Evolutionary conservation across 2,113 vertebrate genomes (phyloP).

Genomic region (Tetraodon nigroviridis): DNA sequence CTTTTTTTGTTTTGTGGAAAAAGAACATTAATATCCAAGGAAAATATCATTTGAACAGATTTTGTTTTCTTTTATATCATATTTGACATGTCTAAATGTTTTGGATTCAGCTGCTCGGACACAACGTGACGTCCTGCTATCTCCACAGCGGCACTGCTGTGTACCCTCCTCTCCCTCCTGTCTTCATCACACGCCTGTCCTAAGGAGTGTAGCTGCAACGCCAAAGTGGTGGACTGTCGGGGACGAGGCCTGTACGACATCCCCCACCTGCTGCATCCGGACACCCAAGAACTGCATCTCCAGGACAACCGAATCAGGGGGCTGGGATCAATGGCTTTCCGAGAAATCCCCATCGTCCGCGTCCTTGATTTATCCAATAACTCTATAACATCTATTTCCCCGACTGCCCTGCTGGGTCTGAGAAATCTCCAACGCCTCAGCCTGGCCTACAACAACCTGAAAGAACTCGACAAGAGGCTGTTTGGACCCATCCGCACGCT

Average conservation of each 20-base stretch:
- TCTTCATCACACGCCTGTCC: constrained; percentile 74
- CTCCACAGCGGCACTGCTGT: constrained; percentile 71
- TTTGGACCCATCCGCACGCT: constrained; percentile 81
- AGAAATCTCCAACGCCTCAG: constrained; percentile 80
- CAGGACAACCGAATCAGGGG: constrained; percentile 88
- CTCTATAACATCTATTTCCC: constrained; percentile 81
- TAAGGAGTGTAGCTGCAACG: constrained; percentile 81
- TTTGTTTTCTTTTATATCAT: no score
- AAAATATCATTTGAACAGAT: no score
- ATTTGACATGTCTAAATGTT: no score
- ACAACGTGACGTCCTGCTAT: constrained; percentile 14
- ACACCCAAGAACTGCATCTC: constrained; percentile 83
- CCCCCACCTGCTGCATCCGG: constrained; percentile 77
- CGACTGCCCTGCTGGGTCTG: constrained; percentile 81
- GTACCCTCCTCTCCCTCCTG: constrained; percentile 59
- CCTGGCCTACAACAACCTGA: constrained; percentile 84
- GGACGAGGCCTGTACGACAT: constrained; percentile 82
- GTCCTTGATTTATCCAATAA: constrained; percentile 91
- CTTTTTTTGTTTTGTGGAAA: constrained; percentile 17
- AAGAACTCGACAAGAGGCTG: constrained; percentile 83
- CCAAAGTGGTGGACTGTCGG: constrained; percentile 85
- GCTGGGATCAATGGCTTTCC: constrained; percentile 81
- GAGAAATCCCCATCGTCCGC: constrained; percentile 77
- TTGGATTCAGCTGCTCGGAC: no score
- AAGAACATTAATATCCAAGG: constrained; percentile 2